phyloP scores from a whole-genome alignment of 2,888 invertebrate genomes.

The Melanostoma scalare region DNA sequence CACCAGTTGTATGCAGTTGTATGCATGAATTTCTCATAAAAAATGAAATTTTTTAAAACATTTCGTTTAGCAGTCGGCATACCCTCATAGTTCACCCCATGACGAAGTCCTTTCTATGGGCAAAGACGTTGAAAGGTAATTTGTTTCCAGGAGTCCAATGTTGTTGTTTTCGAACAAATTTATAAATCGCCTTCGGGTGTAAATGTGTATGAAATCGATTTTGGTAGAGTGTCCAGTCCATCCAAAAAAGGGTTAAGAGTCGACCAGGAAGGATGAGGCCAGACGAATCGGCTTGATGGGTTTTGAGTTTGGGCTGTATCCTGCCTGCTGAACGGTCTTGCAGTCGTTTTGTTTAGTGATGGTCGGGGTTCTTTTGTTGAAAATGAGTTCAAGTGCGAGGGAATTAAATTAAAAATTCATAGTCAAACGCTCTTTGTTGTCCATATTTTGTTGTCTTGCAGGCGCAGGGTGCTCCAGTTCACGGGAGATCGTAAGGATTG shows the following conservation, averaged over 20 bases:
- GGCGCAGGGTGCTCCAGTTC: background rate
- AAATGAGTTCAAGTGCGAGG: conserved; percentile 64
- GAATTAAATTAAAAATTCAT: conserved; percentile 59
- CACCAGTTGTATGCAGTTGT: background rate
- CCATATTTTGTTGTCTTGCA: background rate
- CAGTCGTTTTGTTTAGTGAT: conserved; percentile 10
- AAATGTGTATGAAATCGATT: conserved; percentile 62
- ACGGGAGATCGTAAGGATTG: too few relatives aligned
- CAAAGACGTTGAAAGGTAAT: conserved; percentile 22
- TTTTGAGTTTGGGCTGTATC: background rate
- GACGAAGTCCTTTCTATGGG: conserved; percentile 14
- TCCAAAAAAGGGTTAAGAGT: conserved; percentile 54
- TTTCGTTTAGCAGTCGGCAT: conserved; percentile 14
- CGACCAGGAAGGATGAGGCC: conserved; percentile 53
- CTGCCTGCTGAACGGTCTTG: background rate
- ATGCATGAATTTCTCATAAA: background rate
- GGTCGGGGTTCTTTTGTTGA: conserved; percentile 10
- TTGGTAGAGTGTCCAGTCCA: conserved; percentile 26
- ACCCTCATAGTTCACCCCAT: conserved; percentile 33
- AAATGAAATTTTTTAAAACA: conserved; percentile 20
- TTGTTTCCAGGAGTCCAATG: conserved; percentile 33
- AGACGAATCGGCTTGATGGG: conserved; percentile 48
- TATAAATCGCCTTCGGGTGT: conserved; percentile 53
- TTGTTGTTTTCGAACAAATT: conserved; percentile 35
- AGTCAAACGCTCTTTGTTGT: conserved; percentile 3